phyloP scores from a whole-genome alignment of 92 coral and sea anemone genomes.

The Parazoanthus darwini region DNA sequence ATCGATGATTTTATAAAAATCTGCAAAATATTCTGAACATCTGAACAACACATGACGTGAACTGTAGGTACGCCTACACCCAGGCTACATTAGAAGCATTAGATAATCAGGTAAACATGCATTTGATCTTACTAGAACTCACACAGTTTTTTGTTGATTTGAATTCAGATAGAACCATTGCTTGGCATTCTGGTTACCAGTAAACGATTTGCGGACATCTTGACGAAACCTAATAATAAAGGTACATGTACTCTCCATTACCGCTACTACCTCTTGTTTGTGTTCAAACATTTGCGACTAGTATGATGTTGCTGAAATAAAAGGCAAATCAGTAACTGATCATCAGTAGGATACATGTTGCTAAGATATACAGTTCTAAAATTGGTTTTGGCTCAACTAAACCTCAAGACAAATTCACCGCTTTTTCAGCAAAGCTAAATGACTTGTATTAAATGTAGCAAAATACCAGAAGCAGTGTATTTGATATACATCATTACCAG shows the following conservation, averaged over 20 bases:
- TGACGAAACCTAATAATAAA: conserved; percentile 53
- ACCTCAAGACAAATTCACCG: no score
- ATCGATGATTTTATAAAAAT: neutral
- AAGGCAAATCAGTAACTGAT: no score
- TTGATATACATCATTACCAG: neutral
- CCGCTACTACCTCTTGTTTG: neutral
- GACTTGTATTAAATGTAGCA: neutral
- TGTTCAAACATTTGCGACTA: neutral
- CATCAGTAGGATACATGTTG: no score
- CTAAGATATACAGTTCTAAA: no score
- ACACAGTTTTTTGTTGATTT: neutral
- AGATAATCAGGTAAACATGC: neutral
- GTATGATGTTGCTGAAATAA: neutral
- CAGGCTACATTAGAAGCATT: neutral
- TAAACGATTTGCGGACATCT: conserved; percentile 67
- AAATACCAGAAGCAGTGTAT: no score
- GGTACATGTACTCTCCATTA: conserved; percentile 13
- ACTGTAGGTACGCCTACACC: neutral
- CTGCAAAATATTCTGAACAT: neutral
- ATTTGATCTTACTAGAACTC: neutral
- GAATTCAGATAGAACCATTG: conserved; percentile 80
- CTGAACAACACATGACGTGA: neutral
- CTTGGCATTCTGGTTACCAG: conserved; percentile 74
- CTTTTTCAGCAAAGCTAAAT: no score
- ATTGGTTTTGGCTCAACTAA: no score